A percentile compares a stretch with the other conserved stretches of the same genome.
Conservation (phyloP, 2,113 vertebrate species). For the Scartelaos histophorus region DNA sequence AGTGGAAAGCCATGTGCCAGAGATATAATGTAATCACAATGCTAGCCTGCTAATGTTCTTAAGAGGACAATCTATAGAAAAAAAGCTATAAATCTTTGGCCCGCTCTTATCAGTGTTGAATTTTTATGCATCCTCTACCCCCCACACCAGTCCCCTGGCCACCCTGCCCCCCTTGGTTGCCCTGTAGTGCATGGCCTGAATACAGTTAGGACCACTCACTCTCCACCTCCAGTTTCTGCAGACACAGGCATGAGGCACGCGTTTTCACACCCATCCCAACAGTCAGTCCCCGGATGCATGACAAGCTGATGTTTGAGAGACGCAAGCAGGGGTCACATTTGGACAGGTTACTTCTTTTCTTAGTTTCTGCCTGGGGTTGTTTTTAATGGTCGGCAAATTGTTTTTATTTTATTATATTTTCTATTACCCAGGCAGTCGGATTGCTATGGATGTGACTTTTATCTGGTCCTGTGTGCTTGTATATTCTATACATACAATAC, state of each 20-base stretch:
- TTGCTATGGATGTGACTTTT: slow-evolving; percentile 68
- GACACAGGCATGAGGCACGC: slow-evolving; percentile 70
- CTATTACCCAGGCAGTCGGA: slow-evolving; percentile 53
- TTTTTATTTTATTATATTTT: slow-evolving; percentile 70
- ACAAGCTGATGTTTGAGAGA: slow-evolving; percentile 58
- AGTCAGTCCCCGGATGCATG: slow-evolving; percentile 62
- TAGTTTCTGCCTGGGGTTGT: slow-evolving; percentile 49
- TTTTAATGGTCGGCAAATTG: slow-evolving; percentile 60
- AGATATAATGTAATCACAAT: slow-evolving; percentile 64
- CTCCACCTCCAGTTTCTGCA: slow-evolving; percentile 50
- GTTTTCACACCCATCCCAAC: slow-evolving; percentile 47
- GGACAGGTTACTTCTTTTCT: slow-evolving; percentile 25
- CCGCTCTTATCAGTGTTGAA: slow-evolving; percentile 50
- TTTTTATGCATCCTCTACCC: slow-evolving; percentile 38
- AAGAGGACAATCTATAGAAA: slow-evolving; percentile 70
- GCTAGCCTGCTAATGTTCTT: slow-evolving; percentile 68
- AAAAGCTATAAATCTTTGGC: slow-evolving; percentile 37
- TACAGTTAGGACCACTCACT: slow-evolving; percentile 86
- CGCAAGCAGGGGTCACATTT: slow-evolving; percentile 34
- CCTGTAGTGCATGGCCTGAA: slow-evolving; percentile 90
- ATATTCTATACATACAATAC: slow-evolving; percentile 80
- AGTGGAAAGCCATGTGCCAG: slow-evolving; percentile 43
- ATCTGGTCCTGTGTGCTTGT: slow-evolving; percentile 76
- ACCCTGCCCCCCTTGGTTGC: slow-evolving; percentile 62
- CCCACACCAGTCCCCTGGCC: slow-evolving; percentile 38